These are phyloP conservation scores for Drosophila sucinea DNA, from an alignment of 1,140 invertebrate genomes.

Conservation along the genomic window DNA sequence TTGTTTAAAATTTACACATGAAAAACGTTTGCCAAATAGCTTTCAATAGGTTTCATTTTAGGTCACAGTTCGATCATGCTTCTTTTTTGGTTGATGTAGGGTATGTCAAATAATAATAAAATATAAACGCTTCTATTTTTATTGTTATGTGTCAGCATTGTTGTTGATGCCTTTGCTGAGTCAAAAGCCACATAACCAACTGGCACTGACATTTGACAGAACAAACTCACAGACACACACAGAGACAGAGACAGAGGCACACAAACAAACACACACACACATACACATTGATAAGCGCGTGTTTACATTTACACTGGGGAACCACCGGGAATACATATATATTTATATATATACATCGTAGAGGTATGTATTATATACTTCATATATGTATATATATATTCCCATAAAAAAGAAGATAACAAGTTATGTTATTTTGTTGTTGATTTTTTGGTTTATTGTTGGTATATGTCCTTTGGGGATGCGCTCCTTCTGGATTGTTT, in stretches of 20 bases:
- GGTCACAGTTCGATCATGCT: background rate
- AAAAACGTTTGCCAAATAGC: too few species aligned
- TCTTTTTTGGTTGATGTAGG: conserved; percentile 5
- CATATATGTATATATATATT: conserved; percentile 30
- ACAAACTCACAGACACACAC: conserved; percentile 20
- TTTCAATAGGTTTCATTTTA: too few species aligned
- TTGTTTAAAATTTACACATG: too few species aligned
- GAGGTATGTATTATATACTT: conserved; percentile 45
- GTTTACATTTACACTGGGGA: conserved; percentile 73
- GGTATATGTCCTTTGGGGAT: conserved; percentile 40
- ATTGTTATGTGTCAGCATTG: conserved; percentile 69
- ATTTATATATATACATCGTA: conserved; percentile 41
- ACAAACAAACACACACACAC: conserved; percentile 11
- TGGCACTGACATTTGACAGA: conserved; percentile 76
- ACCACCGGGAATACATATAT: conserved; percentile 44
- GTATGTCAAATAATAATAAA: conserved; percentile 67
- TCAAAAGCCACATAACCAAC: conserved; percentile 73
- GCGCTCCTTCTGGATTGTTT: conserved; percentile 24
- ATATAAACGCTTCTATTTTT: conserved; percentile 67
- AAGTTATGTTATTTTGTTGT: conserved; percentile 62
- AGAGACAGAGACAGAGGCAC: conserved; percentile 17
- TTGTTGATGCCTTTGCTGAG: conserved; percentile 60
- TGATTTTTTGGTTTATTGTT: conserved; percentile 33
- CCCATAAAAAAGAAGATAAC: conserved; percentile 66
- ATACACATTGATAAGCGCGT: conserved; percentile 62